A percentile compares a stretch with the other conserved stretches of the same genome.
Evolutionary conservation across 2,888 invertebrate species (phyloP).

Genomic region (Gymnosoma rotundatum): DNA sequence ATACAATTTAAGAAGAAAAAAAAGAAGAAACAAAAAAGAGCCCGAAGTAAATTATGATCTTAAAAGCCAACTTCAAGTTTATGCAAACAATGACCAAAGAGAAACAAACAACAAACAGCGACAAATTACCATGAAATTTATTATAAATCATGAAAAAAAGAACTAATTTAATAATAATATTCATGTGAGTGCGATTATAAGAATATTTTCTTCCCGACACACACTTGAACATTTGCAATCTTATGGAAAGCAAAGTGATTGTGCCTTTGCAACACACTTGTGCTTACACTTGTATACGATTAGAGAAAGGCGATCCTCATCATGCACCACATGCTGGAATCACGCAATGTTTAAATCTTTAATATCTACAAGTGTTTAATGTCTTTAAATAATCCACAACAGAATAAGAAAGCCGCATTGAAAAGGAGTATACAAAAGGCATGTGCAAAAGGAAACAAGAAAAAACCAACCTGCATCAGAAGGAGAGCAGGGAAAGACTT

Average conservation of each 20-base stretch:
- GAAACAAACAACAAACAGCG: conserved; percentile 54
- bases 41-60: conserved; percentile 33
- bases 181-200: conserved; percentile 13
- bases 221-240: not conserved
- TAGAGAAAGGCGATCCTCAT: conserved; percentile 39
- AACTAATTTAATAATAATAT: conserved; percentile 66
- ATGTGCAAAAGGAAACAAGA: not conserved
- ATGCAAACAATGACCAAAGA: conserved; percentile 21
- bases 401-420: not conserved
- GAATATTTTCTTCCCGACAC: not conserved
- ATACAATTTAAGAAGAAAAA: conserved; percentile 27
- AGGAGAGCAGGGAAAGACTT: no score
- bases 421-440: not conserved
- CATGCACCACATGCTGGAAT: conserved; percentile 8
- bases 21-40: not conserved
- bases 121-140: conserved; percentile 70
- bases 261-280: conserved; percentile 18
- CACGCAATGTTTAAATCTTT: conserved; percentile 53
- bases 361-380: conserved; percentile 40
- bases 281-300: conserved; percentile 16
- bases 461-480: no score
- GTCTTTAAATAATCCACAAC: not conserved
- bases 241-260: not conserved
- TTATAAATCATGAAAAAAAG: conserved; percentile 61
- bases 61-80: conserved; percentile 4